Percentiles rank a stretch among this genome's conserved stretches.
Conservation (phyloP, 1,140 invertebrate genomes). For the Periplaneta americana region DNA sequence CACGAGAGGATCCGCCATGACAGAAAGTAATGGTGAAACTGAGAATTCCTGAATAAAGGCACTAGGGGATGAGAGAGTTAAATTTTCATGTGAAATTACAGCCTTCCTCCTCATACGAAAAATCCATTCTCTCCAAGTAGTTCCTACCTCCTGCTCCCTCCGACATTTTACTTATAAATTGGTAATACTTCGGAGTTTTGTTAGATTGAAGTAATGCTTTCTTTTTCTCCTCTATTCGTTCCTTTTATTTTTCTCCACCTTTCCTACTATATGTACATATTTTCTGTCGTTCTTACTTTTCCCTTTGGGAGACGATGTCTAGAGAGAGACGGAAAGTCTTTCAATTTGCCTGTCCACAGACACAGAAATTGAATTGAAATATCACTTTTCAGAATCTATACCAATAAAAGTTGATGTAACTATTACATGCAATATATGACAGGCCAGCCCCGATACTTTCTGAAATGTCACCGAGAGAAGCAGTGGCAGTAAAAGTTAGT, state of each 20-base stretch:
- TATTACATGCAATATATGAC: too few species aligned
- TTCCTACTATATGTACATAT: background rate
- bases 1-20: background rate
- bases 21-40: background rate
- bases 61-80: background rate
- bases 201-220: background rate
- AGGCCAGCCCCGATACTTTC: too few species aligned
- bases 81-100: background rate
- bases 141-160: background rate
- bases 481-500: too few species aligned
- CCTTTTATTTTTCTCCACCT: background rate
- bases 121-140: background rate
- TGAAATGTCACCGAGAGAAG: too few species aligned
- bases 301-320: background rate
- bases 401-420: background rate
- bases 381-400: background rate
- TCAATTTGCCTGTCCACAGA: background rate
- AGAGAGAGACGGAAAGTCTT: background rate
- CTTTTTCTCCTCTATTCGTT: too few species aligned
- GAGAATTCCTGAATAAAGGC: background rate
- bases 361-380: background rate
- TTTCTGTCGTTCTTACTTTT: background rate
- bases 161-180: background rate
- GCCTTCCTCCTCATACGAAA: background rate
- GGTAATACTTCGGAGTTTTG: background rate